Base-by-base conservation (phyloP, 35 echinoderm and acorn worm genomes). In the Ophiothrix spiculata region DNA sequence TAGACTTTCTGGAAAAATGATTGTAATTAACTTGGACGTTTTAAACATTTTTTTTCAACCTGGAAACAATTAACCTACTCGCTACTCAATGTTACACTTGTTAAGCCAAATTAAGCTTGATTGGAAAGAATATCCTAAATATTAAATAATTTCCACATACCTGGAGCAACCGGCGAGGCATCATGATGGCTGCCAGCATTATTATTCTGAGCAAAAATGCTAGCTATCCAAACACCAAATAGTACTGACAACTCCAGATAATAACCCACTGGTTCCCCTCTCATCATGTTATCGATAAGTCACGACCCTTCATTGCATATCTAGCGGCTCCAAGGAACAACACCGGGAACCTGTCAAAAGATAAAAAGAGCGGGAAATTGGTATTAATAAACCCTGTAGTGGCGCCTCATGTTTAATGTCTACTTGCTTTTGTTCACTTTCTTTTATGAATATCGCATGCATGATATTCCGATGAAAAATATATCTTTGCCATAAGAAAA, bases 251-350 rank as follows among this genome's bases (percentile, higher is more conserved):
- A 69, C 3, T 1, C 60, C 60, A 69, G 23, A 69, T 25, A 28
- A 69, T 69, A 69, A 28, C 16, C 60, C 60, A 28, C 23, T 69
- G 60, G 60, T 69, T 15, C 60, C 60, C 60, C 60, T 15, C 29
- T 25, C 60, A 69, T 69, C 60, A 69, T 69, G 60, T 69, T 28
- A 69, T 69, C 23, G 60, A 28, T 28, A 69, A 69, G 60, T 69
- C 60, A 69, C 16, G 29, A 69, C 60, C 60, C 60, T 69, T 69
- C 60, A 69, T 69, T 69, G 60, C 60, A 69, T 69, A 69, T 69
- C 4, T 69, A 69, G 16, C 16, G 60, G 60, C 60, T 69, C 23
- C 60, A 2, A 25, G 6, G 29, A 69, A 69, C 60, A 69, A 69
- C 17, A 69, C 60, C 29, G 60, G 17, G 29, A 69, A 69, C 60